Conservation (phyloP, 2,797 vertebrate species). For the Notoglanidium macrostoma region DNA sequence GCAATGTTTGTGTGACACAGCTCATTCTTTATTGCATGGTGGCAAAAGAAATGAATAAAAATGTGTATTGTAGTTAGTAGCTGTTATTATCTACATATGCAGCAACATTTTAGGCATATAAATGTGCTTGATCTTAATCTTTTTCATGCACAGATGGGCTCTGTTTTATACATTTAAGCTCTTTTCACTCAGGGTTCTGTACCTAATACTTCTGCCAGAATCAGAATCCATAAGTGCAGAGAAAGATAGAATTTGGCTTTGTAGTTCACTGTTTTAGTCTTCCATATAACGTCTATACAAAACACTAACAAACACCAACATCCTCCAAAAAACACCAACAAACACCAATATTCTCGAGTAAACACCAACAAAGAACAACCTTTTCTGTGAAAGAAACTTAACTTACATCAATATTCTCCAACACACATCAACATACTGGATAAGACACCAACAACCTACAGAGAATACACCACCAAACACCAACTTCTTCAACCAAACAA, state of each 20-base stretch:
- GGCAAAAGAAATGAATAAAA: not conserved
- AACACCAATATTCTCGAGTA: not conserved
- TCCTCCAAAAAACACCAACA: not conserved
- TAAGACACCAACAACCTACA: not conserved
- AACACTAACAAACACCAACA: not conserved
- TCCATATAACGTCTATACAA: not conserved
- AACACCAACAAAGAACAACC: not conserved
- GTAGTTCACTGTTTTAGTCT: not conserved
- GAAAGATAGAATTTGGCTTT: not conserved
- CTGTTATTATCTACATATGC: not conserved
- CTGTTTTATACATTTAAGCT: not conserved
- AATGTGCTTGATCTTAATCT: not conserved
- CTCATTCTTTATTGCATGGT: not conserved
- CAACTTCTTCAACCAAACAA: not conserved
- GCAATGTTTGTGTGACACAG: not conserved
- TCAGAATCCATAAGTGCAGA: not conserved
- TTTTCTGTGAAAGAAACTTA: not conserved
- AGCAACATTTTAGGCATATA: not conserved
- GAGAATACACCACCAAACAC: not conserved
- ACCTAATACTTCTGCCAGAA: not conserved
- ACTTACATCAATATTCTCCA: not conserved
- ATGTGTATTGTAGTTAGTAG: not conserved
- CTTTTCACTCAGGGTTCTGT: not conserved
- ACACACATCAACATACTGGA: not conserved
- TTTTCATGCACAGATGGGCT: not conserved